Conservation (phyloP, 2,797 vertebrate species). For the Melanotaenia pygmaea region DNA sequence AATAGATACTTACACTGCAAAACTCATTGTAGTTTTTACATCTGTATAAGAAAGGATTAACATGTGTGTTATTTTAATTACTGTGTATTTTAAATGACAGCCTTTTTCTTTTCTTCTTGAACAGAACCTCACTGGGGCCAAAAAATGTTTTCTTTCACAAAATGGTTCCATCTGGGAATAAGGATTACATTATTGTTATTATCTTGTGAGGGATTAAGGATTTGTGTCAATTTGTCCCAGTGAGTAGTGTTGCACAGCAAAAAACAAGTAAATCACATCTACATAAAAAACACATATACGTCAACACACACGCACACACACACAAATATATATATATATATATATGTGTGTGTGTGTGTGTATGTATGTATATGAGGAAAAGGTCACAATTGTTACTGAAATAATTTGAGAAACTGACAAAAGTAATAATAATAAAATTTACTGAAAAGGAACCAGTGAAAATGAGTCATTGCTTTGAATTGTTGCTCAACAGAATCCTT, state of each 20-base stretch:
- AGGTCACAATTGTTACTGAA: no score
- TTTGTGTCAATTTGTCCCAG: slow-evolving; percentile 76
- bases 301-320: no score
- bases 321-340: no score
- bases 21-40: slow-evolving; percentile 53
- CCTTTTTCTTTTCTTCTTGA: slow-evolving; percentile 69
- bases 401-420: no score
- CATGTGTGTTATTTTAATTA: slow-evolving; percentile 78
- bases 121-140: slow-evolving; percentile 67
- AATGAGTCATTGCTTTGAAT: no score
- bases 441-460: no score
- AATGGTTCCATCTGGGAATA: slow-evolving; percentile 81
- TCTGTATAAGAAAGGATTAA: slow-evolving; percentile 71
- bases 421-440: no score
- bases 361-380: no score
- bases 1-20: slow-evolving; percentile 51
- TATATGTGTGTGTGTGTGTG: no score
- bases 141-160: slow-evolving; percentile 64
- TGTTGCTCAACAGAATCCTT: no score
- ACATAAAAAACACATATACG: no score
- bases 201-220: slow-evolving; percentile 85
- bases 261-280: slow-evolving; percentile 45
- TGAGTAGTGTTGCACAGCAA: slow-evolving; percentile 70
- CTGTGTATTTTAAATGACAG: slow-evolving; percentile 75
- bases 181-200: slow-evolving; percentile 85